A percentile compares a stretch with the other conserved stretches of the same genome.
These are phyloP conservation scores for Hetaerina titia DNA, from an alignment of 2,888 invertebrate genomes.

Conservation along the genomic window DNA sequence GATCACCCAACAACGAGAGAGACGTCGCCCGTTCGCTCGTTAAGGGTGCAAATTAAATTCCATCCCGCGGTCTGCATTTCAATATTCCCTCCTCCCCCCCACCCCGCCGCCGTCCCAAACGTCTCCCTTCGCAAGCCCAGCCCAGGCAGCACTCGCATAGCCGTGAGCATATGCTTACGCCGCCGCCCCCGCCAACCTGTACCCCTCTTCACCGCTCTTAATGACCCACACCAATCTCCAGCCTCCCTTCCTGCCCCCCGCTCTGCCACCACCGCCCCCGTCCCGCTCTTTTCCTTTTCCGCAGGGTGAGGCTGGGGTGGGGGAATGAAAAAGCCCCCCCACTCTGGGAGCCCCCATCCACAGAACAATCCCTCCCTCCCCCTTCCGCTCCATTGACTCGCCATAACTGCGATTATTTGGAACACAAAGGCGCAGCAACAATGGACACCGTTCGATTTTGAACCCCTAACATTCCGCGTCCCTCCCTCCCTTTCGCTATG, in stretches of 20 bases:
- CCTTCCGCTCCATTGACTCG: not conserved
- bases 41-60: not conserved
- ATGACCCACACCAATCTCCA: too few relatives aligned
- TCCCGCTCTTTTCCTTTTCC: not conserved
- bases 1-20: not conserved
- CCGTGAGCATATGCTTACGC: not conserved
- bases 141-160: not conserved
- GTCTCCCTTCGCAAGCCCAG: too few relatives aligned
- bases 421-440: not conserved
- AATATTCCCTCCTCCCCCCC: not conserved
- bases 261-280: not conserved
- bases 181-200: not conserved
- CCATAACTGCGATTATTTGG: not conserved
- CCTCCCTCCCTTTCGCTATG: not conserved
- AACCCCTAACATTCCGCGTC: not conserved
- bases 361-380: not conserved
- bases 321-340: too few relatives aligned
- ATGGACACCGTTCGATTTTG: not conserved
- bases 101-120: not conserved
- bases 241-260: not conserved
- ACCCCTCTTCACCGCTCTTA: not conserved
- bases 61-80: not conserved
- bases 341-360: not conserved
- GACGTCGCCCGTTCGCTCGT: not conserved
- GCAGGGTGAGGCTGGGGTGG: too few relatives aligned